Evolutionary conservation across 2,888 invertebrate genomes (phyloP).

Genomic region (Acleris literana): DNA sequence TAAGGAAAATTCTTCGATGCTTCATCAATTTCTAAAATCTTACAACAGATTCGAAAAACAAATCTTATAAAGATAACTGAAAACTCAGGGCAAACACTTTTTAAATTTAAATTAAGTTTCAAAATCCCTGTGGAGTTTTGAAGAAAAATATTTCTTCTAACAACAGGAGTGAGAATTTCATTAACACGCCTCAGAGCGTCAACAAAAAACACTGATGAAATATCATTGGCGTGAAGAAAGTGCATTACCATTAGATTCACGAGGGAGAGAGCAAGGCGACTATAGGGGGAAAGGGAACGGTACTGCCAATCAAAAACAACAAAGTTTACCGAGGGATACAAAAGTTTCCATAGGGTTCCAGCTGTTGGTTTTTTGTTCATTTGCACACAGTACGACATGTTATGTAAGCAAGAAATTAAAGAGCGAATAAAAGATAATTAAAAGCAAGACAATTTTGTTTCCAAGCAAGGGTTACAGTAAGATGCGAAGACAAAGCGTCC

Average conservation of each 20-base stretch:
- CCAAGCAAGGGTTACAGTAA: constrained; percentile 9
- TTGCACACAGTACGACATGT: neutral
- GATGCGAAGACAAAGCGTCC: constrained; percentile 4
- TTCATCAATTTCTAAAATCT: constrained; percentile 24
- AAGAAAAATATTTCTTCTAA: constrained; percentile 30
- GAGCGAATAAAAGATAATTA: neutral
- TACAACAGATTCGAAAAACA: constrained; percentile 18
- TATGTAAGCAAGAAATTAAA: neutral
- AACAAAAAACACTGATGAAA: constrained; percentile 42
- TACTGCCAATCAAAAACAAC: constrained; percentile 34
- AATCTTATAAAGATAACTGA: constrained; percentile 16
- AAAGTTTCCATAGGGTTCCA: neutral
- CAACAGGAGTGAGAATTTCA: constrained; percentile 37
- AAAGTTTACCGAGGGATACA: constrained; percentile 23
- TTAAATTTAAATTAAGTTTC: constrained; percentile 34
- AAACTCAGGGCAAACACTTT: constrained; percentile 24
- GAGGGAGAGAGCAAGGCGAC: constrained; percentile 46
- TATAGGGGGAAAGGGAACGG: constrained; percentile 27
- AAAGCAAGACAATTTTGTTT: neutral
- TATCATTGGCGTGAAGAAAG: constrained; percentile 58
- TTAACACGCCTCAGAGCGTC: constrained; percentile 35
- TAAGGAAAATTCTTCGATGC: constrained; percentile 23
- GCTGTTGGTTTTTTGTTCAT: neutral
- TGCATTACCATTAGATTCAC: constrained; percentile 52
- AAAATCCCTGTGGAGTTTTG: constrained; percentile 29